Conservation (phyloP, 2,113 vertebrate species). For the Hucho hucho region DNA sequence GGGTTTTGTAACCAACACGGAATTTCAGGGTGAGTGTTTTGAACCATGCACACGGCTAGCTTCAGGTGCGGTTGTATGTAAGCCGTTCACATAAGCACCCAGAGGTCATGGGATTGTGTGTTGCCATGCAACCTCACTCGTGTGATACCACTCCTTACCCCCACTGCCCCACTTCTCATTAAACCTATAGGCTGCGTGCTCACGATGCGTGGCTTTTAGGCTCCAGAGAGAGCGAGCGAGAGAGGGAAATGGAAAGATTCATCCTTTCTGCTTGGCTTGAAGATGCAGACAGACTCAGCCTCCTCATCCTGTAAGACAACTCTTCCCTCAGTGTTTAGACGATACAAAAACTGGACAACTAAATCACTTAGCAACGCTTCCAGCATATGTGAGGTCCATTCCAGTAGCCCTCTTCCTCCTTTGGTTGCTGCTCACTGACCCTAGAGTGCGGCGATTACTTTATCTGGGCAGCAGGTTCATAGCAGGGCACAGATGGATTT, state of each 20-base stretch:
- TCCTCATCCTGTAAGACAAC: constrained; percentile 27
- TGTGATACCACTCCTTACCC: constrained; percentile 52
- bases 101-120: not conserved
- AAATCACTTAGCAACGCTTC: constrained; percentile 12
- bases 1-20: not conserved
- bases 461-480: constrained; percentile 37
- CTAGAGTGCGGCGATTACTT: constrained; percentile 36
- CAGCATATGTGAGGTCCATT: constrained; percentile 9
- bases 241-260: constrained; percentile 20
- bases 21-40: constrained; percentile 3
- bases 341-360: constrained; percentile 13
- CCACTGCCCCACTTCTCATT: constrained; percentile 36
- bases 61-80: constrained; percentile 11
- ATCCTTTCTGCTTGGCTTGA: not conserved
- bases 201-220: constrained; percentile 45
- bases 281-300: constrained; percentile 12
- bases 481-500: constrained; percentile 55
- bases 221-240: constrained; percentile 27
- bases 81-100: not conserved
- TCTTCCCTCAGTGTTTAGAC: constrained; percentile 14
- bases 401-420: constrained; percentile 15
- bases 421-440: constrained; percentile 44
- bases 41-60: not conserved
- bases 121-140: not conserved
- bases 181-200: constrained; percentile 63